These are phyloP conservation scores for Seriola aureovittata DNA, from an alignment of 2,113 vertebrate genomes.

Conservation along the genomic window DNA sequence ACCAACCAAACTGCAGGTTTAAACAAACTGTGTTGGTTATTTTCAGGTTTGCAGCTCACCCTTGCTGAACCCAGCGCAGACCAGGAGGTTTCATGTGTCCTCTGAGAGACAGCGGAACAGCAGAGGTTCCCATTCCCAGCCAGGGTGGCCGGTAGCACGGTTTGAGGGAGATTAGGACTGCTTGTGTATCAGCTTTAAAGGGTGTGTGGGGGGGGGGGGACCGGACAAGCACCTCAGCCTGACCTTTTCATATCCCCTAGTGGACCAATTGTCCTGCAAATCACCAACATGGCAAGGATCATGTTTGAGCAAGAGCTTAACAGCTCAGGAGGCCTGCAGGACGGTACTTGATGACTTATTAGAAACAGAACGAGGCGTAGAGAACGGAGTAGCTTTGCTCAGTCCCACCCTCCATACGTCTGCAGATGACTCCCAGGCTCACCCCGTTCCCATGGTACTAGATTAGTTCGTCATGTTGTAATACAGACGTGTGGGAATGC, in stretches of 20 bases:
- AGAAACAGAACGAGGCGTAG: slow-evolving; percentile 61
- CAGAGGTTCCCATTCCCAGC: slow-evolving; percentile 40
- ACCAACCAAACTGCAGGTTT: not conserved
- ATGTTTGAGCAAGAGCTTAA: slow-evolving; percentile 85
- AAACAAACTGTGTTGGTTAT: too few relatives aligned
- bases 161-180: slow-evolving; percentile 85
- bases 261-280: slow-evolving; percentile 91
- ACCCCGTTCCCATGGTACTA: slow-evolving; percentile 73
- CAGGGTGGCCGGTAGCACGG: slow-evolving; percentile 76
- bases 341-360: slow-evolving; percentile 77
- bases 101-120: slow-evolving; percentile 24
- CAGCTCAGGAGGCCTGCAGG: slow-evolving; percentile 70
- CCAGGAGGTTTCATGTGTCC: slow-evolving; percentile 12
- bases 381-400: slow-evolving; percentile 61
- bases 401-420: slow-evolving; percentile 51
- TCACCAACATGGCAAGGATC: slow-evolving; percentile 87
- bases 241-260: slow-evolving; percentile 87
- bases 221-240: slow-evolving; percentile 83
- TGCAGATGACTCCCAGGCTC: slow-evolving; percentile 67
- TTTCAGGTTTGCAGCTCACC: not conserved
- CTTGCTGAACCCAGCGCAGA: slow-evolving; percentile 29
- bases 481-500: slow-evolving; percentile 62
- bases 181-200: slow-evolving; percentile 87
- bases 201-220: slow-evolving; percentile 57
- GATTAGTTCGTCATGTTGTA: slow-evolving; percentile 74